These are phyloP conservation scores for Meteorus sp. DNA, from an alignment of 1,140 invertebrate genomes.

Conservation along the genomic window DNA sequence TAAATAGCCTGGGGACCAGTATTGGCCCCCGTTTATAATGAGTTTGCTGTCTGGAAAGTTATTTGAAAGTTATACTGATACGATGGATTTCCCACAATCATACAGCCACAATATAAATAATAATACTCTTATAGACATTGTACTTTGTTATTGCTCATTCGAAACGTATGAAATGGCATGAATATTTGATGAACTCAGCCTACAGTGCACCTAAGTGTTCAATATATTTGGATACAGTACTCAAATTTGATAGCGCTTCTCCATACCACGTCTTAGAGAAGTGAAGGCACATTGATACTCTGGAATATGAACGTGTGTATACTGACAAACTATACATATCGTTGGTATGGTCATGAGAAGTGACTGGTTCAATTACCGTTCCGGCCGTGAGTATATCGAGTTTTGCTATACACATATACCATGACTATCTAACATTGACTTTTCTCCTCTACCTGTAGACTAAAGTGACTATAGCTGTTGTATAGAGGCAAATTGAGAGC, in stretches of 20 bases:
- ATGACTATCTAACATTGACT: conserved; percentile 10
- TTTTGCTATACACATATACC: background rate
- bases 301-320: too few species aligned
- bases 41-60: conserved; percentile 27
- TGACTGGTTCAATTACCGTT: conserved; percentile 22
- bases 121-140: too few species aligned
- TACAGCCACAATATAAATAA: too few species aligned
- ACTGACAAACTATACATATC: background rate
- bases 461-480: conserved; percentile 1
- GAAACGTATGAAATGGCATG: too few species aligned
- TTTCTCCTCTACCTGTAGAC: background rate
- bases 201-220: background rate
- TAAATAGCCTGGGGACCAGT: conserved; percentile 1
- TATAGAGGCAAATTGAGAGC: background rate
- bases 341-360: background rate
- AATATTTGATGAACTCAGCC: too few species aligned
- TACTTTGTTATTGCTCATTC: too few species aligned
- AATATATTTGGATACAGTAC: too few species aligned
- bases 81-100: too few species aligned
- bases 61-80: background rate
- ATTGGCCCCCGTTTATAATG: conserved; percentile 26
- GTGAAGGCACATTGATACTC: too few species aligned
- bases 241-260: too few species aligned
- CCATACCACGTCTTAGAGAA: too few species aligned
- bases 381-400: conserved; percentile 16